phyloP scores from a whole-genome alignment of 1,140 invertebrate species.

The Mylabris phalerata region DNA sequence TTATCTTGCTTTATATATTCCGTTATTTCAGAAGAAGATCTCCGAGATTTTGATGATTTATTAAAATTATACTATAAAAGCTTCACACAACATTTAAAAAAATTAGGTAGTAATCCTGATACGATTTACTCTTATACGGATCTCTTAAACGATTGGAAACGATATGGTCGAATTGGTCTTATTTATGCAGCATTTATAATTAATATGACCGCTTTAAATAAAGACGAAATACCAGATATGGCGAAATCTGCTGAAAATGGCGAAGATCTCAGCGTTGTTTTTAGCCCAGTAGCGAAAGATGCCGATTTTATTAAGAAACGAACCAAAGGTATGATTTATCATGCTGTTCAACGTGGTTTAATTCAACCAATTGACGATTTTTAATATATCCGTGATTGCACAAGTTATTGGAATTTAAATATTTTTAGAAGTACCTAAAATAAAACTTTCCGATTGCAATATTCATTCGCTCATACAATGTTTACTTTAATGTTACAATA shows the following conservation, averaged over 20 bases:
- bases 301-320: neutral
- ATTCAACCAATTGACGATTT: too few relatives aligned
- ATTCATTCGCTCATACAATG: too few relatives aligned
- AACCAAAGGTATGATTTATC: neutral
- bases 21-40: slow-evolving; percentile 45
- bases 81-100: slow-evolving; percentile 38
- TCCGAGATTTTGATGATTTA: slow-evolving; percentile 42
- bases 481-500: too few relatives aligned
- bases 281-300: neutral
- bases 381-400: too few relatives aligned
- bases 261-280: neutral
- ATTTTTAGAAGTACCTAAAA: too few relatives aligned
- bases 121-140: neutral
- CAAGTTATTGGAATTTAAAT: too few relatives aligned
- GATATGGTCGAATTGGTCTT: neutral
- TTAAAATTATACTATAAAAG: slow-evolving; percentile 50
- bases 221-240: slow-evolving; percentile 1
- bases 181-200: neutral
- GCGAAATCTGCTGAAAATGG: neutral
- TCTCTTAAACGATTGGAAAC: slow-evolving; percentile 1
- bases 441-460: too few relatives aligned
- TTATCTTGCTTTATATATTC: slow-evolving; percentile 52
- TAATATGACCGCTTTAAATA: neutral
- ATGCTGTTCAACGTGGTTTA: neutral
- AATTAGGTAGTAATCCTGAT: slow-evolving; percentile 41